These are phyloP conservation scores for Odontocerum albicorne DNA, from an alignment of 2,888 invertebrate species.

Conservation along the genomic window DNA sequence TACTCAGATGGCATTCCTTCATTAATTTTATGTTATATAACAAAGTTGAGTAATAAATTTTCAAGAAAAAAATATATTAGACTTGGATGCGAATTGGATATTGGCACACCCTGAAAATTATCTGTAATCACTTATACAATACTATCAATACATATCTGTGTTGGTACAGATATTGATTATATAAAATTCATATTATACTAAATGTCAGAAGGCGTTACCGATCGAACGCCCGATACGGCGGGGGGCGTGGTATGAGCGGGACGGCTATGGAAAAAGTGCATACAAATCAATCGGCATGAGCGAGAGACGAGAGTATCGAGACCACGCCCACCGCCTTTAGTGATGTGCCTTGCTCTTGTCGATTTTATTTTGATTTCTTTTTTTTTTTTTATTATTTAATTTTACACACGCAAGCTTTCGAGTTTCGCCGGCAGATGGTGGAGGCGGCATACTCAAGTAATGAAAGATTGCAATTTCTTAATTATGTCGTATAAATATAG, in stretches of 20 bases:
- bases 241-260: constrained; percentile 16
- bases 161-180: constrained; percentile 20
- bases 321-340: constrained; percentile 24
- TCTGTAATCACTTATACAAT: too few species aligned
- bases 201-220: constrained; percentile 22
- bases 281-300: constrained; percentile 20
- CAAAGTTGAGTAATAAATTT: too few species aligned
- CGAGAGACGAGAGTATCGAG: constrained; percentile 12
- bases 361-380: constrained; percentile 18
- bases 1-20: too few species aligned
- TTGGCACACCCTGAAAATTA: too few species aligned
- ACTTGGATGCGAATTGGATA: too few species aligned
- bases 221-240: constrained; percentile 24
- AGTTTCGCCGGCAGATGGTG: constrained; percentile 12
- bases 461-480: too few species aligned
- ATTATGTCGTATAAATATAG: too few species aligned
- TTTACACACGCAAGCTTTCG: neutral
- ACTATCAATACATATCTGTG: neutral
- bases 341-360: constrained; percentile 18
- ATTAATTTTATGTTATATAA: too few species aligned
- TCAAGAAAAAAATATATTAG: too few species aligned
- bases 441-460: too few species aligned
- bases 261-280: constrained; percentile 27
- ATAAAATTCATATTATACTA: constrained; percentile 10
- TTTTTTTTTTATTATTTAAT: neutral